phyloP scores from a whole-genome alignment of 2,888 invertebrate genomes.

The Pimpla rufipes region DNA sequence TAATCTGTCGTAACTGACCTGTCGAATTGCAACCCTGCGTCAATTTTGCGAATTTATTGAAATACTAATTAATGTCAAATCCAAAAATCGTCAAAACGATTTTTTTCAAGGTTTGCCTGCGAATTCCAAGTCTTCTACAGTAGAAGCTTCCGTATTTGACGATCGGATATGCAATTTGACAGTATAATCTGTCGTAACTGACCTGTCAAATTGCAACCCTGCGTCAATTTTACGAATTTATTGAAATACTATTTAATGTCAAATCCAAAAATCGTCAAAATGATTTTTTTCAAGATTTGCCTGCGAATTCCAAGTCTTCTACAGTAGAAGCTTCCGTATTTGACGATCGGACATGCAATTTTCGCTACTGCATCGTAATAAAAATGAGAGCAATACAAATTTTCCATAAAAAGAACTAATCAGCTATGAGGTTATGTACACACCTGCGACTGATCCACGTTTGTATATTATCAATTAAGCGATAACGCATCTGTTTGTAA shows the following conservation, averaged over 20 bases:
- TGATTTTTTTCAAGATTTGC: no score
- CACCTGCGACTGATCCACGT: background rate
- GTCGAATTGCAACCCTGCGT: background rate
- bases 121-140: no score
- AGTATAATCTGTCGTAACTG: background rate
- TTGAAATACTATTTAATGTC: no score
- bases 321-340: background rate
- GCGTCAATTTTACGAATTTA: background rate
- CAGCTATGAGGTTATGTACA: background rate
- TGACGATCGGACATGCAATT: background rate
- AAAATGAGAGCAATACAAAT: background rate
- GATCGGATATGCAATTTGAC: background rate
- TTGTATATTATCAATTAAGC: constrained; percentile 3
- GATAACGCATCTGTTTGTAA: background rate
- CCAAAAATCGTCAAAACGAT: no score
- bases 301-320: no score
- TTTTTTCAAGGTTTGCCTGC: no score
- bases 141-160: background rate
- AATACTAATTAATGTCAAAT: no score
- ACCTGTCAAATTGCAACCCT: background rate
- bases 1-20: background rate
- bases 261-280: no score
- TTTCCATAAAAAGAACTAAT: background rate
- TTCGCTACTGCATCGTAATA: background rate
- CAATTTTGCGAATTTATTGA: background rate